Evolutionary conservation across 1,140 invertebrate genomes (phyloP).

Genomic region (Drosophila setifemur): DNA sequence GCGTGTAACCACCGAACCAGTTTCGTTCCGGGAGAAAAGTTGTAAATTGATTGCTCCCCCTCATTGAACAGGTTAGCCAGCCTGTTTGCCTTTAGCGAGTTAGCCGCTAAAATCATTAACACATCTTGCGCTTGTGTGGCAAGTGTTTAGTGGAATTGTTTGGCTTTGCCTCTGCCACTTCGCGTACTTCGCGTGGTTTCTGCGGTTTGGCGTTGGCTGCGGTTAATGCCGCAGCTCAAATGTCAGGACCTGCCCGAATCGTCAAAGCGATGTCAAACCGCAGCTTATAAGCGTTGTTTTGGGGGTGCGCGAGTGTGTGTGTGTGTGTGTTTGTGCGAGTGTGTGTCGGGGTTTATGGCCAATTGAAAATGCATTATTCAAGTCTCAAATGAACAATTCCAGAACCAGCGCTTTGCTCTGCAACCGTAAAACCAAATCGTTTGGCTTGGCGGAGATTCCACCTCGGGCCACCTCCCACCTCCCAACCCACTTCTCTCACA

Average conservation of each 20-base stretch:
- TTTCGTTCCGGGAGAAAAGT: neutral
- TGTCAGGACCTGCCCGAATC: conserved; percentile 20
- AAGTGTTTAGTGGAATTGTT: conserved; percentile 4
- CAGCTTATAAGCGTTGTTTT: conserved; percentile 15
- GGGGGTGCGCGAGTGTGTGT: neutral
- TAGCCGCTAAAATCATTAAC: conserved; percentile 26
- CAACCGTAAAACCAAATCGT: conserved; percentile 19
- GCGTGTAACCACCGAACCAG: neutral
- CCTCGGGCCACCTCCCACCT: neutral
- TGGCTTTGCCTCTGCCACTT: conserved; percentile 2
- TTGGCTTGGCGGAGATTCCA: neutral
- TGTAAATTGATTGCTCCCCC: conserved; percentile 32
- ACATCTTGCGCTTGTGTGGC: conserved; percentile 15
- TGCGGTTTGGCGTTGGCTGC: conserved; percentile 26
- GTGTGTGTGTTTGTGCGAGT: neutral
- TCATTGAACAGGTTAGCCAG: conserved; percentile 11
- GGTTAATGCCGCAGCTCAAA: conserved; percentile 30
- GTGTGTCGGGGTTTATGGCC: conserved; percentile 18
- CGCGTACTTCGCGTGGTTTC: conserved; percentile 9
- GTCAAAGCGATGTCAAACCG: conserved; percentile 30
- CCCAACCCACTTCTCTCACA: neutral
- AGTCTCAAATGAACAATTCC: conserved; percentile 38
- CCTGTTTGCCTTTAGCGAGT: no score
- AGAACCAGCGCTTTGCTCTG: neutral
- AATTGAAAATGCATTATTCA: conserved; percentile 48